A percentile compares a stretch with the other conserved stretches of the same genome.
These are phyloP conservation scores for Lepilemur ruficaudatus DNA, from an alignment of 2,797 vertebrate species.

Conservation along the genomic window DNA sequence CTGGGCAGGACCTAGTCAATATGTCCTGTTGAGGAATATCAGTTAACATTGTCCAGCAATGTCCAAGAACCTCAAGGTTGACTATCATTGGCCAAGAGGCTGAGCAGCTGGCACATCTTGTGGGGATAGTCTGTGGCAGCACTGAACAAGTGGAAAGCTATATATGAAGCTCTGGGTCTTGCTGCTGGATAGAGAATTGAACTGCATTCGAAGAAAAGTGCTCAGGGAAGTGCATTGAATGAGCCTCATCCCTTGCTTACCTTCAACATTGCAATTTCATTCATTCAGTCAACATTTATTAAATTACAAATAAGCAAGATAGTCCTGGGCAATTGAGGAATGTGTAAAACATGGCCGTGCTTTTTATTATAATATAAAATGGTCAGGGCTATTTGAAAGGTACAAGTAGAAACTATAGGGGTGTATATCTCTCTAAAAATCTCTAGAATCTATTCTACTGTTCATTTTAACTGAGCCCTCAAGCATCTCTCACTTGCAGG, in stretches of 20 bases:
- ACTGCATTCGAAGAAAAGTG: not conserved
- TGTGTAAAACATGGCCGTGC: not conserved
- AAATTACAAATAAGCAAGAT: not conserved
- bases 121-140: not conserved
- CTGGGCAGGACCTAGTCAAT: not conserved
- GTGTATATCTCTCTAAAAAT: not conserved
- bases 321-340: not conserved
- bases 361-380: not conserved
- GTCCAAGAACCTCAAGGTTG: not conserved
- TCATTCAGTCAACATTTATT: not conserved
- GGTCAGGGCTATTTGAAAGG: not conserved
- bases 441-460: not conserved
- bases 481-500: not conserved
- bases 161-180: not conserved
- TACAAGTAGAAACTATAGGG: not conserved
- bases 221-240: not conserved
- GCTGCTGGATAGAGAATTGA: not conserved
- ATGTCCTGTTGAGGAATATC: not conserved
- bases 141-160: not conserved
- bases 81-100: not conserved
- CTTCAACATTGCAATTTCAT: not conserved
- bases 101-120: not conserved
- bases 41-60: not conserved
- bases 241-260: not conserved
- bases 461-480: not conserved